Conservation (phyloP, 2,113 vertebrate species). For the Chaenogobius annularis region DNA sequence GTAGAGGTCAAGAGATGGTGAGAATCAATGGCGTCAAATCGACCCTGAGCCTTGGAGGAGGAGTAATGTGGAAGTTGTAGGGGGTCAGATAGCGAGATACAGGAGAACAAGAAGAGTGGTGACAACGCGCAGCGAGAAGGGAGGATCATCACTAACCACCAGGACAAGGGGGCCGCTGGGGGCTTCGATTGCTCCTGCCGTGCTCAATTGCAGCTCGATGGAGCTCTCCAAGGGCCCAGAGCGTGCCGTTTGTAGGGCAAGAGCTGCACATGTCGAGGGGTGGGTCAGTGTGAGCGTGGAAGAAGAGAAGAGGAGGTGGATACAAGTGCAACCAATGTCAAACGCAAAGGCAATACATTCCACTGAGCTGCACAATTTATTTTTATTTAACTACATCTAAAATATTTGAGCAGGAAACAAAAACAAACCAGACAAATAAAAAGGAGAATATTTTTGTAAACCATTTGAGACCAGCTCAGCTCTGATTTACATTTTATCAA, state of each 20-base stretch:
- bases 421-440: not conserved
- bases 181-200: constrained; percentile 57
- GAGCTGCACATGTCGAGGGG: constrained; percentile 19
- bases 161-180: constrained; percentile 46
- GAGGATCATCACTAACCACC: constrained; percentile 63
- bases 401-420: not conserved
- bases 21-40: constrained; percentile 55
- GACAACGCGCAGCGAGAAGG: not conserved
- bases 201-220: constrained; percentile 57
- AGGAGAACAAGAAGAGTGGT: constrained; percentile 1
- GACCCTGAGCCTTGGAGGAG: constrained; percentile 30
- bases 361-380: too few species aligned
- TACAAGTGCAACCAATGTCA: constrained; percentile 33
- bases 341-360: constrained; percentile 3
- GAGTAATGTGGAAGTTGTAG: not conserved
- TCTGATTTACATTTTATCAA: too few species aligned
- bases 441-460: too few species aligned
- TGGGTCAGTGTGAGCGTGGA: constrained; percentile 18
- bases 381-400: not conserved
- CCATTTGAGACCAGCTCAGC: too few species aligned
- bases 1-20: constrained; percentile 49
- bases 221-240: constrained; percentile 32
- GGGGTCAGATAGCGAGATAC: constrained; percentile 30
- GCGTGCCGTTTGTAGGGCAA: constrained; percentile 42
- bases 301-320: not conserved